Conservation (phyloP, 2,113 vertebrate species). For the Peromyscus polionotus region DNA sequence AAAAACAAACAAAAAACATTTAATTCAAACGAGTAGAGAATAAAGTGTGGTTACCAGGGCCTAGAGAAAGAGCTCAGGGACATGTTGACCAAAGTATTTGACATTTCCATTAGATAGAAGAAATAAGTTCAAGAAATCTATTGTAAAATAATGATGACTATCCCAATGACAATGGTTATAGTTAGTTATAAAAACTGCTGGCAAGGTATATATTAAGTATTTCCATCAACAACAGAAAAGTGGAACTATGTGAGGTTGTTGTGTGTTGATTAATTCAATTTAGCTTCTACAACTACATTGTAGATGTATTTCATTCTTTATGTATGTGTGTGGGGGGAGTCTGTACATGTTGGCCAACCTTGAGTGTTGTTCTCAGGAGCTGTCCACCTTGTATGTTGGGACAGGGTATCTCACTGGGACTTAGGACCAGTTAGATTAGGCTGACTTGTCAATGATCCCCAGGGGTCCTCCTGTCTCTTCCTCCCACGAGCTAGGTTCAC, state of each 20-base stretch:
- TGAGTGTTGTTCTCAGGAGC: not conserved
- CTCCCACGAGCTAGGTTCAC: not conserved
- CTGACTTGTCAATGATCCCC: not conserved
- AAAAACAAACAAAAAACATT: not conserved
- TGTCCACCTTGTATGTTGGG: not conserved
- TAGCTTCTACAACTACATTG: not conserved
- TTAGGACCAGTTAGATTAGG: not conserved
- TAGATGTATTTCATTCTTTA: not conserved
- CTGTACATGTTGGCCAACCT: not conserved
- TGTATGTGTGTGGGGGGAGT: not conserved
- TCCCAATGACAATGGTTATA: not conserved
- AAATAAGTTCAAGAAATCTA: not conserved
- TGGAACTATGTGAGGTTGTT: not conserved
- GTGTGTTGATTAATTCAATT: not conserved
- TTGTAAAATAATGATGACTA: not conserved
- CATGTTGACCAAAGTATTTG: not conserved
- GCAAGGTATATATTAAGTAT: not conserved
- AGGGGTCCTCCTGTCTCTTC: not conserved
- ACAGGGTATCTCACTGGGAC: not conserved
- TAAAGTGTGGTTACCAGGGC: not conserved
- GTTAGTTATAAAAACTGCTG: not conserved
- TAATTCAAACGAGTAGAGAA: not conserved
- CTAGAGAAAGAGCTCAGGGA: too few species aligned
- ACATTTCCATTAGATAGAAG: not conserved
- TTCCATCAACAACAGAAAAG: not conserved